Conservation (phyloP, 64 coral and sea anemone species). For the Porites lutea region DNA sequence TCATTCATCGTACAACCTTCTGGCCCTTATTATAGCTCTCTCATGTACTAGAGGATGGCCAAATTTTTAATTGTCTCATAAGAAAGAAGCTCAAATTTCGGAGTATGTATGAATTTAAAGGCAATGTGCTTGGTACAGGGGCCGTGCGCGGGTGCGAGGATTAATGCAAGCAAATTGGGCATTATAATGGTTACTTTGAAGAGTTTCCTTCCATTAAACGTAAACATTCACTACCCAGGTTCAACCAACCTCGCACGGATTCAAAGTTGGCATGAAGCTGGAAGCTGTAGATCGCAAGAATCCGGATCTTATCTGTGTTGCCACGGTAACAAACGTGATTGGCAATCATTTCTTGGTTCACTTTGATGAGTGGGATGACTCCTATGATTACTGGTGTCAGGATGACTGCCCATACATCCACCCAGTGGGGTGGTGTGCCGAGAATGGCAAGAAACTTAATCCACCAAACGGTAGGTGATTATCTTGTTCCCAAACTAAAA, state of each 20-base stretch:
- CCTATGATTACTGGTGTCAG: constrained; percentile 98
- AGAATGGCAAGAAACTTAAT: constrained; percentile 87
- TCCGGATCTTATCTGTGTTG: constrained; percentile 98
- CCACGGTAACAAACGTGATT: constrained; percentile 98
- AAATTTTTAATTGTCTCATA: too few species aligned
- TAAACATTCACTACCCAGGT: constrained; percentile 39
- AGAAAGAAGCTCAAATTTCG: too few species aligned
- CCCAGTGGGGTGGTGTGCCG: constrained; percentile 92
- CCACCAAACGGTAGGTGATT: constrained; percentile 80
- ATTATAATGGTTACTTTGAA: neutral
- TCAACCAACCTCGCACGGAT: constrained; percentile 77
- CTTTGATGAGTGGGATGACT: constrained; percentile 99
- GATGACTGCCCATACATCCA: constrained; percentile 98
- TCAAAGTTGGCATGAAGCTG: constrained; percentile 93
- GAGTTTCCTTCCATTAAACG: neutral
- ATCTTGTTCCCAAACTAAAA: constrained; percentile 32
- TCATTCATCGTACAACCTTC: too few species aligned
- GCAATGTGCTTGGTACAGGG: too few species aligned
- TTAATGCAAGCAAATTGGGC: too few species aligned
- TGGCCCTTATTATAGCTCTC: too few species aligned
- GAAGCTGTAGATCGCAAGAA: constrained; percentile 99
- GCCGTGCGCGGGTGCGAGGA: too few species aligned
- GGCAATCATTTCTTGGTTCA: constrained; percentile 97
- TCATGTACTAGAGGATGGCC: too few species aligned
- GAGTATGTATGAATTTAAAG: too few species aligned